Conservation (phyloP, 2,113 vertebrate genomes). For the Rhodinocichla rosea region DNA sequence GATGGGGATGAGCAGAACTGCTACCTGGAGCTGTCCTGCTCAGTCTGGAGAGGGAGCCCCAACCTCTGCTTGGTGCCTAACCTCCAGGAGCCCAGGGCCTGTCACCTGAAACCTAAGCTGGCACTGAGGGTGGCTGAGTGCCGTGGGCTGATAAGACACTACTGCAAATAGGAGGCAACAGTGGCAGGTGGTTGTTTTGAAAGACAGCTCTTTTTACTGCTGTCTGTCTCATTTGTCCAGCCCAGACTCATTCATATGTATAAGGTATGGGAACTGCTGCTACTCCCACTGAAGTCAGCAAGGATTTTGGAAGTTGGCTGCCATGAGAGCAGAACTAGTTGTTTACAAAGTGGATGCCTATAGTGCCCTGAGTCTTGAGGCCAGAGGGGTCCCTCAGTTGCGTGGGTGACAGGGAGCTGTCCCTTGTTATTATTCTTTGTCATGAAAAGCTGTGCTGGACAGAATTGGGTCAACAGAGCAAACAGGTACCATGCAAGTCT, state of each 20-base stretch:
- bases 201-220: neutral
- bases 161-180: neutral
- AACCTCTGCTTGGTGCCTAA: neutral
- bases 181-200: neutral
- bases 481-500: neutral
- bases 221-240: constrained; percentile 31
- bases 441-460: neutral
- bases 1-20: neutral
- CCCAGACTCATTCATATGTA: neutral
- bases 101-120: neutral
- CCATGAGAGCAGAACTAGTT: neutral
- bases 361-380: neutral
- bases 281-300: neutral
- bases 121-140: neutral
- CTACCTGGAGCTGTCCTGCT: neutral
- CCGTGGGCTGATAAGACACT: neutral
- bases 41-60: neutral
- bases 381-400: fast-evolving
- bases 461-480: neutral
- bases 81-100: neutral
- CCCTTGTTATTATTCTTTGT: neutral
- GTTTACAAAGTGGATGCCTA: neutral
- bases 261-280: neutral
- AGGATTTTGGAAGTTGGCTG: neutral
- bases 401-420: neutral